phyloP scores from a whole-genome alignment of 2,888 invertebrate species.

The Ethmia dodecea region DNA sequence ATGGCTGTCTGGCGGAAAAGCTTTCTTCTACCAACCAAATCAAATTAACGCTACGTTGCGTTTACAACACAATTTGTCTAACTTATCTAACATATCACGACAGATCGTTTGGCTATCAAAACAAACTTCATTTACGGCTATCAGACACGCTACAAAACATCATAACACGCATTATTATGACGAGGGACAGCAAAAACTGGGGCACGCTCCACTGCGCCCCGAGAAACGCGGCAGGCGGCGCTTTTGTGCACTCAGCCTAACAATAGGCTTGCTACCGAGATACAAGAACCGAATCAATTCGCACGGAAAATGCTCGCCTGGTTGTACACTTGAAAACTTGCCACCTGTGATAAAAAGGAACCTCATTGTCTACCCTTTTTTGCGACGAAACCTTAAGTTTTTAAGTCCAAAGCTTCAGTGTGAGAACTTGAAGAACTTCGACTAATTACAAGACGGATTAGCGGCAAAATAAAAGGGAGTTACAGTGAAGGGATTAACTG shows the following conservation, averaged over 20 bases:
- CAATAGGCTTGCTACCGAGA: conserved; percentile 47
- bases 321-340: conserved; percentile 66
- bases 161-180: conserved; percentile 54
- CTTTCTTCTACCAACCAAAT: neutral
- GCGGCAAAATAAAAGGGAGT: conserved; percentile 35
- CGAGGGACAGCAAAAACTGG: conserved; percentile 40
- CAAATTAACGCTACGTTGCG: conserved; percentile 6
- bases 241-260: conserved; percentile 45
- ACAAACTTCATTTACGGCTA: conserved; percentile 31
- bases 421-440: conserved; percentile 30
- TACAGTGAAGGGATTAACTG: conserved; percentile 42
- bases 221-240: conserved; percentile 33
- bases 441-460: conserved; percentile 46
- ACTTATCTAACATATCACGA: conserved; percentile 16
- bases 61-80: conserved; percentile 7
- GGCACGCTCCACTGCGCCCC: conserved; percentile 35
- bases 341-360: conserved; percentile 64
- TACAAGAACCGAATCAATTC: conserved; percentile 35
- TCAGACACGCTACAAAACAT: conserved; percentile 38
- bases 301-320: conserved; percentile 51
- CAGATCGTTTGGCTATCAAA: conserved; percentile 32
- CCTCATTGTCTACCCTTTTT: conserved; percentile 38
- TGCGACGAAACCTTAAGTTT: conserved; percentile 21
- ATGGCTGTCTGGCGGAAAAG: no score
- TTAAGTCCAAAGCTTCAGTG: conserved; percentile 26